Percentiles rank a stretch among this genome's conserved stretches.
These are phyloP conservation scores for Pseudorasbora parva DNA, from an alignment of 2,113 vertebrate species.

Conservation along the genomic window DNA sequence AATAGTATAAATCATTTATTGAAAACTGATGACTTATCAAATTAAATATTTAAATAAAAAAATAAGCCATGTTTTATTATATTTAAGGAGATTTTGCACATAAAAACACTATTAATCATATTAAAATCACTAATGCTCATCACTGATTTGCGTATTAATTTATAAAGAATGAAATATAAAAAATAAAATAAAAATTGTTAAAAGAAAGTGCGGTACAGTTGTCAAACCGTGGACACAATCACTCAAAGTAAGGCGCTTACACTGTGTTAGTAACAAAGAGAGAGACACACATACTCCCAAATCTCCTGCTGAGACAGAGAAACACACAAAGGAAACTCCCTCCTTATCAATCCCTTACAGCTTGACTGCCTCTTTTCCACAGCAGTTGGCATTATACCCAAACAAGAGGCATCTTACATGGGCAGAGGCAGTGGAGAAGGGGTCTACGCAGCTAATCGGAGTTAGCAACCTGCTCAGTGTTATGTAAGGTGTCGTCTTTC, in stretches of 20 bases:
- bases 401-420: constrained; percentile 47
- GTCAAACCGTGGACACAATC: not conserved
- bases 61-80: not conserved
- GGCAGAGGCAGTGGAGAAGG: constrained; percentile 14
- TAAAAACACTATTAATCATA: not conserved
- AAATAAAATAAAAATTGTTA: not conserved
- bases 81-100: not conserved
- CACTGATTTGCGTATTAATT: not conserved
- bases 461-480: constrained; percentile 28
- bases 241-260: constrained; percentile 62
- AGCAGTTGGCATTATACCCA: constrained; percentile 48
- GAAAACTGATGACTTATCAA: too few relatives aligned
- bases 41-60: not conserved
- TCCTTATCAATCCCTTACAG: constrained; percentile 70
- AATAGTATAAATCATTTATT: too few relatives aligned
- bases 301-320: constrained; percentile 55
- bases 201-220: not conserved
- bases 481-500: constrained; percentile 1
- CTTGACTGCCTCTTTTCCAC: constrained; percentile 60
- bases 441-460: constrained; percentile 35
- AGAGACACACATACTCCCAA: constrained; percentile 57
- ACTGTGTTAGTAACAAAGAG: constrained; percentile 52
- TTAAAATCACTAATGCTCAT: not conserved
- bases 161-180: not conserved
- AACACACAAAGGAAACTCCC: constrained; percentile 56